Evolutionary conservation across 2,113 vertebrate species (phyloP), one percentile per base, ranked within the genome.

Genomic region (Campylomormyrus numenius): DNA sequence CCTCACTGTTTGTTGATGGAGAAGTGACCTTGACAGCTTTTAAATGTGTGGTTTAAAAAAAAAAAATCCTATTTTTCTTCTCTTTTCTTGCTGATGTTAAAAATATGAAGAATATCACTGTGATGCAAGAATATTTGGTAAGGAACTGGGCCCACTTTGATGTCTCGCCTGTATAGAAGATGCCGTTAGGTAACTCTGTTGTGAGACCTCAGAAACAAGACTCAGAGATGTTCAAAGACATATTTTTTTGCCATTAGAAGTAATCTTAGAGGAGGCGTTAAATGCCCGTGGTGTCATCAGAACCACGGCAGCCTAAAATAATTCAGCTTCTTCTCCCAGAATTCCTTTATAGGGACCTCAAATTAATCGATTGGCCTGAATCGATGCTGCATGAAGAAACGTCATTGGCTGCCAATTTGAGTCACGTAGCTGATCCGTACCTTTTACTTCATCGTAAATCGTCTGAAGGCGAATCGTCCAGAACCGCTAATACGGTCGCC

Each of bases 121-220:
- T 49, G 62, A 90, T 70, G n/a, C 84, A 50, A 62, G 42, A 50
- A 70, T 74, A 56, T 87, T 90, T 87, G 89, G 85, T 88, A 39
- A 80, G 48, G 89, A 87, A 74, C 50, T n/a, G 62, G 21, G 31
- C 9, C 21, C 21, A 24, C 89, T 90, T 88, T 88, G 62, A 88
- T 80, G 62, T 90, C 42, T 9, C 27, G 87, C 49, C 56, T 48
- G 50, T 53, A 35, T 80, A 88, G 85, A 35, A 8, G 31, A 13
- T 15, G 45, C 85, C 84, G 21, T 87, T 87, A 87, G 85, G 84
- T 80, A 13, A 31, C 35, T 42, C 31, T 21, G 77, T 53, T 39
- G 42, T 45, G 48, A 88, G 85, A 53, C 66, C 48, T 46, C 21
- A 77, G 62, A 56, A 50, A 49, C 84, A 52, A 52, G 89, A 88